Conservation (phyloP, 2,797 vertebrate genomes). For the Rhinoraja longicauda region DNA sequence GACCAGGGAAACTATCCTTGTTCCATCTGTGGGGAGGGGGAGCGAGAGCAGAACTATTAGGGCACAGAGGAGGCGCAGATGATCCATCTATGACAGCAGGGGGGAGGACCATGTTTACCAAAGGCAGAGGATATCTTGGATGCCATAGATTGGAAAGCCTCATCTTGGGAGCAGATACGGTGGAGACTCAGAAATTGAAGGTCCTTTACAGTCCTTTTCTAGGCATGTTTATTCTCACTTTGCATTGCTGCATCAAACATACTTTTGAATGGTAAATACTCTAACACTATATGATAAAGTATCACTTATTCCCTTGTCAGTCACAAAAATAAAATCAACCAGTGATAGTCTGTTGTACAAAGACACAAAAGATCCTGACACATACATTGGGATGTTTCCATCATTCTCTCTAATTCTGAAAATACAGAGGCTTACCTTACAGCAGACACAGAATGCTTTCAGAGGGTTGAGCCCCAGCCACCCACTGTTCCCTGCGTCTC, state of each 20-base stretch:
- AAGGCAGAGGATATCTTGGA: no score
- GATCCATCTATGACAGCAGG: no score
- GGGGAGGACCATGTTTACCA: no score
- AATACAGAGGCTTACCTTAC: conserved; percentile 70
- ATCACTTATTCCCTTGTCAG: not conserved
- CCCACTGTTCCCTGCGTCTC: conserved; percentile 90
- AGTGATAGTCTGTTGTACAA: not conserved
- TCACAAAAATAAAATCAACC: not conserved
- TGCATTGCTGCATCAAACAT: not conserved
- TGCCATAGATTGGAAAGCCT: no score
- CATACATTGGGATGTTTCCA: not conserved
- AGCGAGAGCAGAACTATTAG: no score
- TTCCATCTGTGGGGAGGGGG: no score
- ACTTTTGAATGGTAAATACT: not conserved
- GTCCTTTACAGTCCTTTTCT: no score
- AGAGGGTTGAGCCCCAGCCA: conserved; percentile 96
- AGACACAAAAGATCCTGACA: not conserved
- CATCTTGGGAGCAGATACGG: no score
- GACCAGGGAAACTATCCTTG: no score
- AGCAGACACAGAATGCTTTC: conserved; percentile 97
- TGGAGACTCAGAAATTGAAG: no score
- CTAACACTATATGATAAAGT: not conserved
- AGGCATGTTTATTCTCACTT: not conserved
- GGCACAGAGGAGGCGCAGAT: no score
- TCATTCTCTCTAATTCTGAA: not conserved